Base-by-base conservation (phyloP, 2,113 vertebrate genomes). In the Onychorhynchus coronatus region DNA sequence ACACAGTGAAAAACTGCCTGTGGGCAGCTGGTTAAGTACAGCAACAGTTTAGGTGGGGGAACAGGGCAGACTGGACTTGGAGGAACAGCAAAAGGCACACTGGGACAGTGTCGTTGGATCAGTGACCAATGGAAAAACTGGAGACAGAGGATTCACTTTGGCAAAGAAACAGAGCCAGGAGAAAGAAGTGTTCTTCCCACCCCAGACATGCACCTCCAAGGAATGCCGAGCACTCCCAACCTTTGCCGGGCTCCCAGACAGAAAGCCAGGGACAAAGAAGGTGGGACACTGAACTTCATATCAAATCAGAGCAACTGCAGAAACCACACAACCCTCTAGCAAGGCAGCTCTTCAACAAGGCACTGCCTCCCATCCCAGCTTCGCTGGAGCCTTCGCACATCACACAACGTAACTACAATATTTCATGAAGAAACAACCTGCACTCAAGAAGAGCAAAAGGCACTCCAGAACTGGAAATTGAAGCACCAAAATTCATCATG, bases 1-100 rank as follows among this genome's bases (percentile, higher is more conserved):
- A 30, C 80, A 68, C 16, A 30, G 12, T 1, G 2, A 6, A 59
- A 65, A 88, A 30, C 15, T 35, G 27, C 52, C 53, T 15, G 25
- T 5, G 35, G 27, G 71, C 41, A 75, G 66, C 28, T 66, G 37
- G 23, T 62, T 18, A 66, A 30, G 52, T 30, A 82, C 37, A 75
- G 41, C 46, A 58, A 39, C 9, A 41, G 42, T 37, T 71, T 6
- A 30, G 41, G 31, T 0, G 42, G 31, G 31, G 52, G 49, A 70
- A 46, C 22, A 35, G n/a, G 28, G 53, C 16, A 27, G 30, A 33
- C 35, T 0, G 2, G 28, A 22, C 24, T 65, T 0, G 13, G 20
- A 66, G 20, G 14, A 49, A 58, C 21, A 52, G n/a, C 35, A 42
- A 78, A 27, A 42, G 25, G 56, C 70, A 63, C 4, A 4, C 15